Base-by-base conservation (phyloP, 2,888 invertebrate genomes). In the Eupithecia inturbata region DNA sequence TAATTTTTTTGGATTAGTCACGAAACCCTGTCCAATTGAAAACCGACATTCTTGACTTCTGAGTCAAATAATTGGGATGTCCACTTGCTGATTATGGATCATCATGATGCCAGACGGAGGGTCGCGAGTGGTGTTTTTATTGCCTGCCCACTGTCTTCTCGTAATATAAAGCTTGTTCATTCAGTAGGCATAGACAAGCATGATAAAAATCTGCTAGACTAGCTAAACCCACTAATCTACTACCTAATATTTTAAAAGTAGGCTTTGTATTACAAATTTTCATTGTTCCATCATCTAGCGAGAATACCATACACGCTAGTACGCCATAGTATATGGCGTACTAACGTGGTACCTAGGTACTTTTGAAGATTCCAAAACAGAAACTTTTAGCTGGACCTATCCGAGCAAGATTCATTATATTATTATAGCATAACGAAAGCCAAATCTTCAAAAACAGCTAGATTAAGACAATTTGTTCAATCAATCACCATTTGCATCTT, bases 21-120 rank as follows among this genome's bases (percentile, higher is more conserved):
- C 68, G 63, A 71, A 74, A 70, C 71, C 75, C 69, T 78, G 73
- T 41, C 67, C 49, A 68, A 16, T 60, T 75, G 67, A 31, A 60
- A 70, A 53, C 72, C 73, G 77, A 77, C 80, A 80, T 80, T 80
- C 77, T 70, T 72, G 16, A 53, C 5, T 33, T 41, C 72, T 80
- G 77, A 78, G 66, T 76, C 77, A 76, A 77, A 73, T 72, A 70
- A 76, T 76, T 73, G 76, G 76, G 62, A 69, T 66, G 62, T 71
- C 73, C 73, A 72, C 67, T 72, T 63, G 64, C 66, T 67, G 14
- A 57, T 26, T 57, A 26, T 57, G 64, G 36, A 26, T 31, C 33
- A 22, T 53, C 28, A 53, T n/a, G 45, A 66, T 53, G 68, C 45
- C 64, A 74, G 75, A 69, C 70, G 62, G 57, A 62, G 71, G 73